Conservation (phyloP, 2,888 invertebrate species). For the Reticulitermes lucifugus region DNA sequence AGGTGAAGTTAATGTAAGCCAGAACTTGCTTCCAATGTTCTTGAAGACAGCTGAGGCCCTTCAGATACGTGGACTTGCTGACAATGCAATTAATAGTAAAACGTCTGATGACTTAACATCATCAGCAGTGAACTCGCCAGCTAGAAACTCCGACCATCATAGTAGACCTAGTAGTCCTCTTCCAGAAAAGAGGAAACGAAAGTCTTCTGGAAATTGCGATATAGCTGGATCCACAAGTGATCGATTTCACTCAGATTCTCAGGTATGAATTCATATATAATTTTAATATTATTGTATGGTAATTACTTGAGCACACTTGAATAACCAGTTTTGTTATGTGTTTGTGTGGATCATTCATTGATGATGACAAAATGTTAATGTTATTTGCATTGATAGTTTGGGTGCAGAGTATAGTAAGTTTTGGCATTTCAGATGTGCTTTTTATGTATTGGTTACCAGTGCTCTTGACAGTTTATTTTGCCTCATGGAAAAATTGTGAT, state of each 20-base stretch:
- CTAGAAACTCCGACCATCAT: slow-evolving; percentile 62
- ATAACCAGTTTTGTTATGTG: background rate
- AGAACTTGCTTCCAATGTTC: slow-evolving; percentile 90
- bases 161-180: slow-evolving; percentile 60
- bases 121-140: slow-evolving; percentile 60
- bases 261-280: slow-evolving; percentile 65
- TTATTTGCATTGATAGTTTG: no score
- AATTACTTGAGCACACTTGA: background rate
- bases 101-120: slow-evolving; percentile 61
- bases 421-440: no score
- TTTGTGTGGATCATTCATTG: no score
- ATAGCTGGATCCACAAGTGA: slow-evolving; percentile 72
- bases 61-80: slow-evolving; percentile 90
- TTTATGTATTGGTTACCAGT: no score
- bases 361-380: no score
- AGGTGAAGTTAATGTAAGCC: slow-evolving; percentile 91
- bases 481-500: no score
- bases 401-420: no score
- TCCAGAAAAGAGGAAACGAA: slow-evolving; percentile 72
- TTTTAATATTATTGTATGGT: background rate
- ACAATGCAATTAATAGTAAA: slow-evolving; percentile 72
- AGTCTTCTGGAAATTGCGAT: slow-evolving; percentile 77
- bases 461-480: no score
- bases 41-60: slow-evolving; percentile 92
- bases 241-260: slow-evolving; percentile 75